Conservation (phyloP, 2,888 invertebrate genomes). For the Meiosimyza platycephala region DNA sequence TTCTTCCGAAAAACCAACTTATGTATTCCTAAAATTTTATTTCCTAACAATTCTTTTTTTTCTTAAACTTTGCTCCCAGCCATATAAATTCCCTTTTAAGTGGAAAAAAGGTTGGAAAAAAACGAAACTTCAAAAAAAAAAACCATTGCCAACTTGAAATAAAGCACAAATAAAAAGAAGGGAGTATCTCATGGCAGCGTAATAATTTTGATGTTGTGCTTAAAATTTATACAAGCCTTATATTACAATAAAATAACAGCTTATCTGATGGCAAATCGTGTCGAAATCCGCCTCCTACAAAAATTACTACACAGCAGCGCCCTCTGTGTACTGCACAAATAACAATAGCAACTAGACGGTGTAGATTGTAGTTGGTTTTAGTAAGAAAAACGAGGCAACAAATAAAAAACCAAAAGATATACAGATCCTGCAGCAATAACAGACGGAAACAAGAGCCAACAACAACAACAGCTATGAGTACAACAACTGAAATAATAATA, state of each 20-base stretch:
- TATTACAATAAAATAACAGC: slow-evolving; percentile 65
- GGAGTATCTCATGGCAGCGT: slow-evolving; percentile 1
- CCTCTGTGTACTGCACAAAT: slow-evolving; percentile 51
- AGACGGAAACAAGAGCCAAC: background rate
- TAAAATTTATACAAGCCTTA: slow-evolving; percentile 44
- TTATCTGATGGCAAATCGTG: slow-evolving; percentile 66
- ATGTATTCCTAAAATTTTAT: no score
- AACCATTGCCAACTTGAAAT: background rate
- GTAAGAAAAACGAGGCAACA: slow-evolving; percentile 17
- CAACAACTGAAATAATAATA: slow-evolving; percentile 10
- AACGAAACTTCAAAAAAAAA: background rate
- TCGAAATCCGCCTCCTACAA: slow-evolving; percentile 60
- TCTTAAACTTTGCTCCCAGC: slow-evolving; percentile 35
- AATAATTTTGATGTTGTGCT: slow-evolving; percentile 33
- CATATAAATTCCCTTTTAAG: slow-evolving; percentile 33
- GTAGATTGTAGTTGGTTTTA: background rate
- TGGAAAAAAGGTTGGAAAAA: slow-evolving; percentile 8
- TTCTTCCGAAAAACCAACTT: no score
- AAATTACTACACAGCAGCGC: slow-evolving; percentile 44
- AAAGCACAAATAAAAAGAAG: background rate
- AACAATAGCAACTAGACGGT: slow-evolving; percentile 49
- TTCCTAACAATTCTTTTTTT: background rate
- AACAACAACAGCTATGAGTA: background rate
- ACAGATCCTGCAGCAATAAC: slow-evolving; percentile 22
- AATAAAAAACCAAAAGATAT: background rate